Evolutionary conservation across 2,113 vertebrate species (phyloP), one percentile per base, ranked within the genome.

Genomic region (Orientallactaga bullata): DNA sequence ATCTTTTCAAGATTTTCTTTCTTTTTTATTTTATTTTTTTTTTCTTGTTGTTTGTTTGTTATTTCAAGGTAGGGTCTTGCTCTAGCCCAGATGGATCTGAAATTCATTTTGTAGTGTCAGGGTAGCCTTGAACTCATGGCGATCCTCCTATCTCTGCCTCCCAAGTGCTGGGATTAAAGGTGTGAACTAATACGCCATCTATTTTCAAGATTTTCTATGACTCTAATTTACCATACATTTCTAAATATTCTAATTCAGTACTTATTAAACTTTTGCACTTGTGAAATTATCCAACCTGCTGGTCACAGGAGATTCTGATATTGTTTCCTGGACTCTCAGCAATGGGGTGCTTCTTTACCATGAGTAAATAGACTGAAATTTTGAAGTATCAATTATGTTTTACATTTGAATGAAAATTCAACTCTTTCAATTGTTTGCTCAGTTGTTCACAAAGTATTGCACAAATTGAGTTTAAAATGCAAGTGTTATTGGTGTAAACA

Each of bases 381-480:
- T 92, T 94, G 94, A 96, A 96, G 73, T 73, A 97, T 94, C 93
- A 95, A 84, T 97, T 97, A 97, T 82, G 55, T 95, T 76, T 93
- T 97, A 97, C 87, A 97, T 97, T 80, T 95, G 95, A 97, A 97
- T 96, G 65, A 95, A 98, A 97, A 97, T 95, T 92, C 95, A 98
- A 97, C 83, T 96, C 86, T 92, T 96, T 95, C 91, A 72, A 95
- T 97, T 96, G 95, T 97, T 98, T 98, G 93, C 81, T 98, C 96
- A 97, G 97, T 95, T 98, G 97, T 96, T 98, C 95, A 88, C 79
- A 90, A 85, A 97, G 90, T 96, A 96, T 69, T 96, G 85, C 90
- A 95, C 86, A 96, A 97, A 95, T 79, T 89, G 72, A 68, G 65
- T 92, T 97, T 96, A 95, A 97, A 93, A 95, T 71, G 37, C 66